Evolutionary conservation across 2,797 vertebrate species (phyloP).

Genomic region (Adrianichthys oophorus): DNA sequence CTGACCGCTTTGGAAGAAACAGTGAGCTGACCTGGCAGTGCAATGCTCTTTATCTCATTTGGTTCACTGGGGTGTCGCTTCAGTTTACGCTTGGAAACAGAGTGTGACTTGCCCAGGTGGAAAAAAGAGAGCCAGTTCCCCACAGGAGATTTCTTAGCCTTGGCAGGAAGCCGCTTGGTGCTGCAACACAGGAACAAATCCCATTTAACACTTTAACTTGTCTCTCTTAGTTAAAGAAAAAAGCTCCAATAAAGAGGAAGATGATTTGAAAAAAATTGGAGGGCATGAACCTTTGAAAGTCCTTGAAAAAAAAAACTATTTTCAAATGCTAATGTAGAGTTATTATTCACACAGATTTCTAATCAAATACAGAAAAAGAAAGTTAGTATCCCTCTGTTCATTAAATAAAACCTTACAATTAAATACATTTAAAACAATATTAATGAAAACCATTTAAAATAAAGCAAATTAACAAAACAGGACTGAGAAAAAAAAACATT

Average conservation of each 20-base stretch:
- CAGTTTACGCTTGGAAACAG: constrained; percentile 89
- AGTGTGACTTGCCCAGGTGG: constrained; percentile 90
- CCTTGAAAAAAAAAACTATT: no score
- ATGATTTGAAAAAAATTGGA: neutral
- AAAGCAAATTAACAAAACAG: no score
- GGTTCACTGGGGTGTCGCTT: constrained; percentile 95
- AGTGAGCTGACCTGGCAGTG: constrained; percentile 84
- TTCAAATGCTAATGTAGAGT: no score
- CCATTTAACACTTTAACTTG: constrained; percentile 3
- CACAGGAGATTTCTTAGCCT: constrained; percentile 94
- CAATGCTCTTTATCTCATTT: constrained; percentile 91
- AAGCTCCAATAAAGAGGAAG: neutral
- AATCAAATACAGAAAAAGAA: no score
- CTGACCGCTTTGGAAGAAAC: constrained; percentile 6
- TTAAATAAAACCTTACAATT: no score
- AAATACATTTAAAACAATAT: no score
- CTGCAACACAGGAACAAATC: constrained; percentile 38
- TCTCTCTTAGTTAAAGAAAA: neutral
- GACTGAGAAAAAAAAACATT: no score
- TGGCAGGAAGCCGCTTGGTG: constrained; percentile 86
- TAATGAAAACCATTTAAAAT: no score
- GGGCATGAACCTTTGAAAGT: no score
- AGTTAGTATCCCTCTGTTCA: no score
- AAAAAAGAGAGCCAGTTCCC: constrained; percentile 98
- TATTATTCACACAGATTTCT: no score